phyloP scores from a whole-genome alignment of 1,140 invertebrate genomes.

The Laupala kohalensis region DNA sequence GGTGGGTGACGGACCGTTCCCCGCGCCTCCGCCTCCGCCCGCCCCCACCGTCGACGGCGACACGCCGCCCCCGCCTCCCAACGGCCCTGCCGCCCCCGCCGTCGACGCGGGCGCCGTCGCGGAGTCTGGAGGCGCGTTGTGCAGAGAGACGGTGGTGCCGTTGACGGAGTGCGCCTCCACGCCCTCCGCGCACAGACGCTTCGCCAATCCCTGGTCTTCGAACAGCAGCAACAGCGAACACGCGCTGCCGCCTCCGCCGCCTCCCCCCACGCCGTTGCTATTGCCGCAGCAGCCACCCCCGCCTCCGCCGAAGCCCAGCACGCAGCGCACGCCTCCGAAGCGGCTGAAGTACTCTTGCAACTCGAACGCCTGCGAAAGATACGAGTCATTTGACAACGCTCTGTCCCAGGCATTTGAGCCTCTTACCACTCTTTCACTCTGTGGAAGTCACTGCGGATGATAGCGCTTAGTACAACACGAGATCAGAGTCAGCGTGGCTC shows the following conservation, averaged over 20 bases:
- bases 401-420: no score
- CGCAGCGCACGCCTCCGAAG: constrained; percentile 43
- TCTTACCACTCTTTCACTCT: no score
- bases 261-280: constrained; percentile 40
- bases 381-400: no score
- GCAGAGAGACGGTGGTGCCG: constrained; percentile 44
- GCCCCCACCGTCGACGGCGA: no score
- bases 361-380: constrained; percentile 23
- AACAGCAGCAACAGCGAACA: constrained; percentile 51
- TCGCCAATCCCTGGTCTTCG: constrained; percentile 41
- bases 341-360: constrained; percentile 44
- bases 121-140: constrained; percentile 41
- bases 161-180: constrained; percentile 52
- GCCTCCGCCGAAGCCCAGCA: constrained; percentile 37
- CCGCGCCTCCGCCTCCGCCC: no score
- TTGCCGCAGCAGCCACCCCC: constrained; percentile 30
- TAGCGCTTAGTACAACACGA: no score
- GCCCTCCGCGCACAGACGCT: constrained; percentile 46
- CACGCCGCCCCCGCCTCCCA: no score
- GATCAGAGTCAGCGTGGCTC: no score
- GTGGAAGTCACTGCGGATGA: no score
- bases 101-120: no score
- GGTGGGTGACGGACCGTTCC: no score
- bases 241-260: constrained; percentile 31
- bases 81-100: background rate